Percentiles rank a stretch among this genome's conserved stretches.
Evolutionary conservation across 2,797 vertebrate genomes (phyloP).

Genomic region (Sebastolobus alascanus): DNA sequence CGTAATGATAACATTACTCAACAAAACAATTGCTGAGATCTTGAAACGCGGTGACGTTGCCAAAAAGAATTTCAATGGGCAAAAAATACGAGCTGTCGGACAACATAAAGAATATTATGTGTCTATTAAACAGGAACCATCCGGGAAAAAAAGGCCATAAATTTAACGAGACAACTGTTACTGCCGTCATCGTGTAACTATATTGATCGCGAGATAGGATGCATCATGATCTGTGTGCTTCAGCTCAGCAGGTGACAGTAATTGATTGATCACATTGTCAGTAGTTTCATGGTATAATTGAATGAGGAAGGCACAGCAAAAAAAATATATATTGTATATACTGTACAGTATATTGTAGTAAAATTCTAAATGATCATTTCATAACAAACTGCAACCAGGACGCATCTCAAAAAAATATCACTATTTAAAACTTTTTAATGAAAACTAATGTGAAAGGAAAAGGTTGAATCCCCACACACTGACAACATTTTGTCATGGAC

Average conservation of each 20-base stretch:
- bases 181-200: background rate
- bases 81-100: background rate
- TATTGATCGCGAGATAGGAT: background rate
- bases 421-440: background rate
- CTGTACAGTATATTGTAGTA: too few species aligned
- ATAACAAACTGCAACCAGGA: background rate
- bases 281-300: background rate
- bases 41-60: background rate
- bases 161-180: background rate
- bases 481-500: background rate
- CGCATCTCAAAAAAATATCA: too few species aligned
- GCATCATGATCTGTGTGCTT: background rate
- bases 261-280: background rate
- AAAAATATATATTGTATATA: too few species aligned
- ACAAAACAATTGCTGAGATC: background rate
- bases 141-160: background rate
- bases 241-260: background rate
- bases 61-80: background rate
- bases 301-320: too few species aligned
- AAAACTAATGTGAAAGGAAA: background rate
- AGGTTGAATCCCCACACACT: background rate
- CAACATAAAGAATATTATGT: background rate
- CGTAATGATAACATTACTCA: background rate
- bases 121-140: background rate
- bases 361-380: background rate